Percentiles rank a stretch among this genome's conserved stretches.
Conservation (phyloP, 2,888 invertebrate species). For the Rhopalosiphum nymphaeae region DNA sequence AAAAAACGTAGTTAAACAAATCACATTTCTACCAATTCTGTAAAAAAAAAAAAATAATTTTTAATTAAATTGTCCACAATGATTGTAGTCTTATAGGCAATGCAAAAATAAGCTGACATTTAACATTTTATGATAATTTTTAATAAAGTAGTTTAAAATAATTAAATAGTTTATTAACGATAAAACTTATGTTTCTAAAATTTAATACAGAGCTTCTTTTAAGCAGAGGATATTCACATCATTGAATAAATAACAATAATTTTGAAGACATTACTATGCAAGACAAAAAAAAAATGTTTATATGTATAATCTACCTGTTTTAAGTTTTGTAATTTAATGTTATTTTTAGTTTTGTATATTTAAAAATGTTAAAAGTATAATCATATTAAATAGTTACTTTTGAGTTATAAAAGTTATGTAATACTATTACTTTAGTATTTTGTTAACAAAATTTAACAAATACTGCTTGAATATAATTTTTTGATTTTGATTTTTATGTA, state of each 20-base stretch:
- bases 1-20: not conserved
- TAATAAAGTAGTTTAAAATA: not conserved
- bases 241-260: not conserved
- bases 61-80: not conserved
- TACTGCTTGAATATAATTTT: not conserved
- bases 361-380: no score
- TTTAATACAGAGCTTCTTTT: not conserved
- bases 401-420: not conserved
- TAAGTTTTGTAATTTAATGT: not conserved
- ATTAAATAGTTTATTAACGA: not conserved
- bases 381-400: not conserved
- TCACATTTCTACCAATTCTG: not conserved
- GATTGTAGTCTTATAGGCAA: not conserved
- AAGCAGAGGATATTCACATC: not conserved
- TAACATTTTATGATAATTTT: not conserved
- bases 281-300: not conserved
- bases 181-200: not conserved
- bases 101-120: not conserved
- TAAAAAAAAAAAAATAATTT: not conserved
- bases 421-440: no score
- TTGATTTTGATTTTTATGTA: not conserved
- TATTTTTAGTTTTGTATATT: not conserved
- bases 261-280: not conserved
- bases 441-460: no score
- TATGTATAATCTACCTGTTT: not conserved